Conservation (phyloP, 2,888 invertebrate species). For the Sminthurides aquaticus region DNA sequence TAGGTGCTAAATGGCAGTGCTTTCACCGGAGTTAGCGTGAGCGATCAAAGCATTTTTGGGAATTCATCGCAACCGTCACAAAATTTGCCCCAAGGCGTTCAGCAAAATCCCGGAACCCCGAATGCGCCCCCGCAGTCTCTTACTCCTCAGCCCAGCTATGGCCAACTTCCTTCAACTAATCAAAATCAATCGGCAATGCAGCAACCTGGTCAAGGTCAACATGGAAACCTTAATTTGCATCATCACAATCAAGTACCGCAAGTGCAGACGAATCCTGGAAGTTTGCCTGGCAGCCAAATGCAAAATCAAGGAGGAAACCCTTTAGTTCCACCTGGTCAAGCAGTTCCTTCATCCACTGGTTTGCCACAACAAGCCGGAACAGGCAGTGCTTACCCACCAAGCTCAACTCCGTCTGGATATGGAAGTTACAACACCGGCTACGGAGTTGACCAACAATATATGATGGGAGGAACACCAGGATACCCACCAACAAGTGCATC, state of each 20-base stretch:
- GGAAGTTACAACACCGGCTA: not conserved
- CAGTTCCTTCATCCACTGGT: not conserved
- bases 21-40: not conserved
- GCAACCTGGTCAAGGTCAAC: not conserved
- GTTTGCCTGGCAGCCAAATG: slow-evolving; percentile 18
- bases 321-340: not conserved
- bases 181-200: slow-evolving; percentile 19
- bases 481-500: slow-evolving; percentile 2
- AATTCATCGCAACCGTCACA: slow-evolving; percentile 2
- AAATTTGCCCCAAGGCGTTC: slow-evolving; percentile 4
- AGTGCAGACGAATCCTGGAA: not conserved
- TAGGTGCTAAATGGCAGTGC: too few species aligned
- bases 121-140: slow-evolving; percentile 5
- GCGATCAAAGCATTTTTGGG: not conserved
- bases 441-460: slow-evolving; percentile 30
- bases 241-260: slow-evolving; percentile 10
- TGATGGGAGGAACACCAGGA: not conserved
- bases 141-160: slow-evolving; percentile 1
- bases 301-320: not conserved
- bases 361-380: not conserved
- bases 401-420: not conserved
- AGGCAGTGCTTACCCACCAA: slow-evolving; percentile 25
- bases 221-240: slow-evolving; percentile 18
- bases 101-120: slow-evolving; percentile 6
- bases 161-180: slow-evolving; percentile 3